Conservation (phyloP, 2,888 invertebrate species). For the Brenthis hecate region DNA sequence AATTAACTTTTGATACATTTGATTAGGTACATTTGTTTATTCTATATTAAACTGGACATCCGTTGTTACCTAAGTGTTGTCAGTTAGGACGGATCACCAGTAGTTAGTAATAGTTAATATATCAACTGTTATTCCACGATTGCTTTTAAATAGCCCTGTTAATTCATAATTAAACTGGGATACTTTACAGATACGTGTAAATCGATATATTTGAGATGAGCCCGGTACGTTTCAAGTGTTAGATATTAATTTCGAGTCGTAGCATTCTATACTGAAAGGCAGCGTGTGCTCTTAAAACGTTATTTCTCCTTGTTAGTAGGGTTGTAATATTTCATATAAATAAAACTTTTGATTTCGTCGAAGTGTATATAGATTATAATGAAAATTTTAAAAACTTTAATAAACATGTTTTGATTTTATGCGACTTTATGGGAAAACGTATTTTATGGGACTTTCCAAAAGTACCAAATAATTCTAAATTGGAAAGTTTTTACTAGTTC, state of each 20-base stretch:
- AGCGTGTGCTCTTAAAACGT: conserved; percentile 68
- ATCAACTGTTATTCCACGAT: background rate
- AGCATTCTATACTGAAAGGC: conserved; percentile 57
- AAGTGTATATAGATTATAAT: no score
- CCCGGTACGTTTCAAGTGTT: conserved; percentile 58
- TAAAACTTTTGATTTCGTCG: background rate
- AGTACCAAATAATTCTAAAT: no score
- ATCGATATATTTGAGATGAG: conserved; percentile 54
- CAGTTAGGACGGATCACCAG: no score
- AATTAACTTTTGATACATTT: no score
- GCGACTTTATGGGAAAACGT: no score
- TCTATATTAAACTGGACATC: no score
- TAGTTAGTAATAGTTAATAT: background rate
- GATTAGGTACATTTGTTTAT: no score
- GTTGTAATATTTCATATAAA: conserved; percentile 27
- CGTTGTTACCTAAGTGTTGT: no score
- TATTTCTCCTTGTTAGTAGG: conserved; percentile 42
- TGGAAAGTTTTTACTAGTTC: no score
- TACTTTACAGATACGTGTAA: conserved; percentile 45
- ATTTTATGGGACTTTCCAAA: no score
- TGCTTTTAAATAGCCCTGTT: conserved; percentile 17
- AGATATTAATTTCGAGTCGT: conserved; percentile 59
- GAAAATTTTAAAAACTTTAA: no score
- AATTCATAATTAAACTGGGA: conserved; percentile 30
- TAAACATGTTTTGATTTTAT: no score